Evolutionary conservation across 2,797 vertebrate species (phyloP), one percentile per base, ranked within the genome.

Genomic region (Limosa lapponica): DNA sequence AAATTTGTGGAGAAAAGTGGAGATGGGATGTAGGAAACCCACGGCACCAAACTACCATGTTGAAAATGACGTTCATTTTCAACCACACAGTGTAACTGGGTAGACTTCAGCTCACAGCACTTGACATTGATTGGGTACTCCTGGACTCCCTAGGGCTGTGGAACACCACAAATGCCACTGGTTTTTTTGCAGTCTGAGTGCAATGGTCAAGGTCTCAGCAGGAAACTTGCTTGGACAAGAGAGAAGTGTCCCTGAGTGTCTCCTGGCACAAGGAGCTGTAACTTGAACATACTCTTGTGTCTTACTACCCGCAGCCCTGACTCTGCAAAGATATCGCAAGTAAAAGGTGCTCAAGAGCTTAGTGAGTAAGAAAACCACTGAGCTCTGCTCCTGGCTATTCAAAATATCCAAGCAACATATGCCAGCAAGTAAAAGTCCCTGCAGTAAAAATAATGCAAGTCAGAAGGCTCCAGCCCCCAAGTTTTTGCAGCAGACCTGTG

Each of bases 1-100:
- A 64, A 64, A 52, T 61, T 23, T 43, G 55, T 24, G 22, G 22
- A 48, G 46, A 48, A 48, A 52, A 78, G 23, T 13, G 19, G 48
- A 69, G n/a, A 10, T 58, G 59, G 36, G 58, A 88, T 24, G n/a
- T 44, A 64, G 71, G 37, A 80, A 89, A 73, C 23, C 32, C 64
- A 73, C 39, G 48, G n/a, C 82, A 85, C 18, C 59, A 43, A 86
- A 88, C 18, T 6, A 17, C 59, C 18, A 2, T 9, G 34, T 87
- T 78, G 23, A 66, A 52, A 0, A 0, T 52, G 48, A 52, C 0
- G 0, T 65, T 74, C 39, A 13, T 80, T 79, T 66, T 73, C 39
- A 73, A 6, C 39, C 59, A 41, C 66, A 27, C 34, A 18, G 5
- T 18, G 58, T 51, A 54, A 49, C 12, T 18, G 51, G 28, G 20